phyloP scores from a whole-genome alignment of 2,113 vertebrate species.

The Motacilla tschutschensis region DNA sequence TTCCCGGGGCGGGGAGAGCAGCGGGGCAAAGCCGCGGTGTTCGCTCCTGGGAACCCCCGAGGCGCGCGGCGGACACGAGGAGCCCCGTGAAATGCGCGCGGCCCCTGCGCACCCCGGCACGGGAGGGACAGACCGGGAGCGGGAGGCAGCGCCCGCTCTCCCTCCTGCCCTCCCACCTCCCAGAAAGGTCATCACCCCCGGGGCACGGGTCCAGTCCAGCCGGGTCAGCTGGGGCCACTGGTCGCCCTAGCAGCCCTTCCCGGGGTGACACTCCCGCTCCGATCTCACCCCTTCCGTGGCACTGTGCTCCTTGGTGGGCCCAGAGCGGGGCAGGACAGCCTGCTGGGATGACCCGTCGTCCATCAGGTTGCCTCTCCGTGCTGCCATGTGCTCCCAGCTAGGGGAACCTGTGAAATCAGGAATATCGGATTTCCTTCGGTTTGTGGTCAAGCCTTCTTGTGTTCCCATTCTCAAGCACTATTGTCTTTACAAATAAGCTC shows the following conservation, averaged over 20 bases:
- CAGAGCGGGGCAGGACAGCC: no score
- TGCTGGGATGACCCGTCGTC: no score
- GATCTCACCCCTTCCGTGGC: neutral
- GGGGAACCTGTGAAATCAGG: neutral
- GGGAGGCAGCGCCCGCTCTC: neutral
- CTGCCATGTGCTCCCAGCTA: neutral
- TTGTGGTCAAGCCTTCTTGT: neutral
- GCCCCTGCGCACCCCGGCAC: neutral
- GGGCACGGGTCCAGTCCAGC: neutral
- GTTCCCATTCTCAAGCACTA: neutral
- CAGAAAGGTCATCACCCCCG: neutral
- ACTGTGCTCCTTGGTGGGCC: neutral
- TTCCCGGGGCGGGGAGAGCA: neutral
- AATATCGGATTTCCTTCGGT: neutral
- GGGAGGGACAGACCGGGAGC: fast-evolving
- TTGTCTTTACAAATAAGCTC: neutral
- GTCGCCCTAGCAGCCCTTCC: neutral
- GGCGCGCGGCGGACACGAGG: fast-evolving
- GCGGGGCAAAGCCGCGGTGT: fast-evolving
- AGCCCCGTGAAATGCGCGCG: fast-evolving
- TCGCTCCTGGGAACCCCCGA: neutral
- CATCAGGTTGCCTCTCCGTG: neutral
- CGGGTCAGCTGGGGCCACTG: neutral
- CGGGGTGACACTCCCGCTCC: fast-evolving
- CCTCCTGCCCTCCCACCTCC: neutral